Conservation (phyloP, 2,797 vertebrate genomes). For the Enteromius viviparus region DNA sequence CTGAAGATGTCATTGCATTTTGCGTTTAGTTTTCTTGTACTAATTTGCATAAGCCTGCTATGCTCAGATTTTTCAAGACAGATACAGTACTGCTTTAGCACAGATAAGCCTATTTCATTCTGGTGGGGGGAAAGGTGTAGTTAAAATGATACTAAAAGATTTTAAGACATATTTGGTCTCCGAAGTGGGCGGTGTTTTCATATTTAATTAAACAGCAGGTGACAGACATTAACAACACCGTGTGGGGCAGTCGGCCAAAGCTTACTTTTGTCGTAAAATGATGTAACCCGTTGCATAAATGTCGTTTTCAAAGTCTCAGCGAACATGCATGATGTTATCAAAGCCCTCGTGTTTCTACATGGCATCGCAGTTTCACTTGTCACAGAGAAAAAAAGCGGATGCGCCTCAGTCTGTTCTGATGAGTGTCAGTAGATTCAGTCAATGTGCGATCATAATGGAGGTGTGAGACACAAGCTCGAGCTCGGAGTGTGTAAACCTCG, state of each 20-base stretch:
- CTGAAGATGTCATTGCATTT: not conserved
- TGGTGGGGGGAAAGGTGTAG: not conserved
- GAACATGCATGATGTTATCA: not conserved
- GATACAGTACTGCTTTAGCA: not conserved
- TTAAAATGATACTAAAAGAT: not conserved
- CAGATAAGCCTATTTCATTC: not conserved
- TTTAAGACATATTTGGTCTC: not conserved
- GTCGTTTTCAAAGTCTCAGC: not conserved
- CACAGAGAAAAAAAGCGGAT: conserved; percentile 67
- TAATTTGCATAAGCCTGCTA: not conserved
- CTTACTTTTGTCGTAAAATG: not conserved
- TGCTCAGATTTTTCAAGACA: not conserved
- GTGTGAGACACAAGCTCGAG: conserved; percentile 61
- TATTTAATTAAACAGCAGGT: conserved; percentile 14
- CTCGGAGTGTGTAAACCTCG: conserved; percentile 53
- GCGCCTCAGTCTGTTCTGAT: conserved; percentile 57
- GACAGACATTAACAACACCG: not conserved
- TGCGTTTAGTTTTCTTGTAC: not conserved
- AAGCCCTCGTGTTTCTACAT: not conserved
- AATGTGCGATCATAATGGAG: conserved; percentile 69
- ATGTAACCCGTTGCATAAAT: not conserved
- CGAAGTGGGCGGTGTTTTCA: conserved; percentile 14
- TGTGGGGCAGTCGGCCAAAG: not conserved
- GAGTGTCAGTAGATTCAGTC: conserved; percentile 65
- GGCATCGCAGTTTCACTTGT: conserved; percentile 34